A percentile compares a stretch with the other conserved stretches of the same genome.
Evolutionary conservation across 1,140 invertebrate genomes (phyloP).

Genomic region (Anastatus disparis): DNA sequence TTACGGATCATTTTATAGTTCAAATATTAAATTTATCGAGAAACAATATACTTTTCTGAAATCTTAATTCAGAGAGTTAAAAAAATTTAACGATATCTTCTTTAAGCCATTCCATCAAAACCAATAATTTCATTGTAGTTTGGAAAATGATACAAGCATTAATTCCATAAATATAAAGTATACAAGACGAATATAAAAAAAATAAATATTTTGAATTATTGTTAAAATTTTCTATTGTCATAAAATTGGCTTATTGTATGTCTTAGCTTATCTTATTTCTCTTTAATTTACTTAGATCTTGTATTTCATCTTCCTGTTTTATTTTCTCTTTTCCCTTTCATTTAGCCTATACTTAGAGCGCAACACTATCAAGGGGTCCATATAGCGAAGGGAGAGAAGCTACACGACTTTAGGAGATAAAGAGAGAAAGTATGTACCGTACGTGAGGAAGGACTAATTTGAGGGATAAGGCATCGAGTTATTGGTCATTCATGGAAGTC

Average conservation of each 20-base stretch:
- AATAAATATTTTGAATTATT: no score
- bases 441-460: conserved; percentile 51
- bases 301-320: neutral
- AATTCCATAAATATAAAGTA: no score
- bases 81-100: no score
- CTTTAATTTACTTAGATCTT: conserved; percentile 13
- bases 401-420: neutral
- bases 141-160: no score
- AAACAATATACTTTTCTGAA: no score
- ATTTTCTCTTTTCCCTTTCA: conserved; percentile 1
- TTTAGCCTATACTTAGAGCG: neutral
- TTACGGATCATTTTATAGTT: no score
- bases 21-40: no score
- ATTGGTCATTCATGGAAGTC: conserved; percentile 53
- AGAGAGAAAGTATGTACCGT: neutral
- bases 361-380: neutral
- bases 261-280: neutral
- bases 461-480: conserved; percentile 55
- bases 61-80: no score
- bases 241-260: neutral
- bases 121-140: no score
- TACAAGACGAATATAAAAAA: no score
- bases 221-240: no score
- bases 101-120: no score
- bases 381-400: neutral